Percentiles rank a stretch among this genome's conserved stretches.
Conservation (phyloP, 2,888 invertebrate genomes). For the Lymantria monacha region DNA sequence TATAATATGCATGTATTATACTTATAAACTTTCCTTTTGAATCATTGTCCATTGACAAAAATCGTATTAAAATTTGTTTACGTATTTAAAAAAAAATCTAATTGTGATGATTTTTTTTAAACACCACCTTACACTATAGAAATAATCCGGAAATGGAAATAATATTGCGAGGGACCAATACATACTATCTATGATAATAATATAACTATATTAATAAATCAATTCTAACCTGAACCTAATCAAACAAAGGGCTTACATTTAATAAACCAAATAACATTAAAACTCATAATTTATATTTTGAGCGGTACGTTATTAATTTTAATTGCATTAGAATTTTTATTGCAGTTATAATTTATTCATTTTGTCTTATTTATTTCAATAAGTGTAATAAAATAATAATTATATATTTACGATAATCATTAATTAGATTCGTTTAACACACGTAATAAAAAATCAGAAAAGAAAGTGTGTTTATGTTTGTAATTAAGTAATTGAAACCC, state of each 20-base stretch:
- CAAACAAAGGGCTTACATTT: neutral
- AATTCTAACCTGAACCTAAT: too few relatives aligned
- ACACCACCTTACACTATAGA: too few relatives aligned
- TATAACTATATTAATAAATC: too few relatives aligned
- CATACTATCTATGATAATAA: too few relatives aligned
- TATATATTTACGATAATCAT: neutral
- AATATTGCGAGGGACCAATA: too few relatives aligned
- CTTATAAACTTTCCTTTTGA: too few relatives aligned
- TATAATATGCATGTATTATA: too few relatives aligned
- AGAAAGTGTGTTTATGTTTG: neutral
- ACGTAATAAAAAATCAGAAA: neutral
- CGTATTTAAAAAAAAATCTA: too few relatives aligned
- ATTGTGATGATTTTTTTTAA: too few relatives aligned
- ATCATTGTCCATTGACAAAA: too few relatives aligned
- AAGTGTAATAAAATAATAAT: neutral
- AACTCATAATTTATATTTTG: constrained; percentile 1
- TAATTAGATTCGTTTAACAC: neutral
- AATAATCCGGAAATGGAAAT: too few relatives aligned
- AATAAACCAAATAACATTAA: constrained; percentile 6
- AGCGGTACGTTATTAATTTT: constrained; percentile 5
- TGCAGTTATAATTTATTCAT: constrained; percentile 4
- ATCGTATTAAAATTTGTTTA: too few relatives aligned
- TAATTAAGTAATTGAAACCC: neutral
- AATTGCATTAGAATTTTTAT: constrained; percentile 12
- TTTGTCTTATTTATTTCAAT: neutral